phyloP scores from a whole-genome alignment of 2,113 vertebrate species.

The Pterophyllum scalare region DNA sequence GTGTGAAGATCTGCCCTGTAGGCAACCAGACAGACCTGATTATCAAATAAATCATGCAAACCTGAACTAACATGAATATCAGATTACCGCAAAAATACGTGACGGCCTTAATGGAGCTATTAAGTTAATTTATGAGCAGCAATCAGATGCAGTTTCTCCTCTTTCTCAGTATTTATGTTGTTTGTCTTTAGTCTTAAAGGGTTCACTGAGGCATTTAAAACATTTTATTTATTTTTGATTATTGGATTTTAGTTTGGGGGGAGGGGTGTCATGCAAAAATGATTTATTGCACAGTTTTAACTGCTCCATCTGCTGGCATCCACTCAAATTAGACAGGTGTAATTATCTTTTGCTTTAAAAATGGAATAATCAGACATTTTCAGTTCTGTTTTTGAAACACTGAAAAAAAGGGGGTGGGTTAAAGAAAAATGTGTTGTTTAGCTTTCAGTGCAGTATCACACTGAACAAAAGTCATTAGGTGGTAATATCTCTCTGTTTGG shows the following conservation, averaged over 20 bases:
- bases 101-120: slow-evolving; percentile 31
- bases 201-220: slow-evolving; percentile 48
- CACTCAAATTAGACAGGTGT: neutral
- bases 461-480: neutral
- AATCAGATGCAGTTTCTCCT: slow-evolving; percentile 16
- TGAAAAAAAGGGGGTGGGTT: neutral
- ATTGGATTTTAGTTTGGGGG: slow-evolving; percentile 49
- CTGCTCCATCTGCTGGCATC: slow-evolving; percentile 10
- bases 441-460: neutral
- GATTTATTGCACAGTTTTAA: slow-evolving; percentile 51
- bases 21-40: slow-evolving; percentile 28
- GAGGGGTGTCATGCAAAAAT: slow-evolving; percentile 25
- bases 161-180: slow-evolving; percentile 34
- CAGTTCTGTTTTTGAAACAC: neutral
- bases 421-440: neutral
- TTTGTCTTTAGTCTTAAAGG: slow-evolving; percentile 47
- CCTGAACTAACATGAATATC: slow-evolving; percentile 11
- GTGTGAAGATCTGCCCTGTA: slow-evolving; percentile 16
- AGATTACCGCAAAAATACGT: slow-evolving; percentile 26
- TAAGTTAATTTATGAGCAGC: neutral
- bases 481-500: neutral
- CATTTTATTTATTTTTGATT: slow-evolving; percentile 31
- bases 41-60: slow-evolving; percentile 23
- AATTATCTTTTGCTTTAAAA: slow-evolving; percentile 5
- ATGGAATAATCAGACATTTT: neutral